These are phyloP conservation scores for Conops quadrifasciatus DNA, from an alignment of 2,888 invertebrate genomes.

Conservation along the genomic window DNA sequence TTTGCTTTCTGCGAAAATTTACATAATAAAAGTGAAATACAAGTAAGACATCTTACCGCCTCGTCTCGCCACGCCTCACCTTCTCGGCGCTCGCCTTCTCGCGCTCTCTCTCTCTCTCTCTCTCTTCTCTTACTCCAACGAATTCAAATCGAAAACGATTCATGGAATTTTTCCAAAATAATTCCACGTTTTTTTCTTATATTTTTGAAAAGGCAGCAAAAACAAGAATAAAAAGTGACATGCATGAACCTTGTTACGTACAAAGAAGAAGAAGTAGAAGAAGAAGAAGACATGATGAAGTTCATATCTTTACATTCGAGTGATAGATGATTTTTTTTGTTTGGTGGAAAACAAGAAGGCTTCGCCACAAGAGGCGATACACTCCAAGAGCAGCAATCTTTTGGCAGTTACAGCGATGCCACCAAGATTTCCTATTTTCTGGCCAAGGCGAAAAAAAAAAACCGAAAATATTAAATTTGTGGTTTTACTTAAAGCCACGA, in stretches of 20 bases:
- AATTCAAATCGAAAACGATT: conserved; percentile 17
- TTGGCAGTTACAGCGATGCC: conserved; percentile 4
- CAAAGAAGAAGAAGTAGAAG: too few relatives aligned
- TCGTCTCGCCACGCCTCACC: not conserved
- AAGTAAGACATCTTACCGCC: not conserved
- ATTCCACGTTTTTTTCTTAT: conserved; percentile 19
- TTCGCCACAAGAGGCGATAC: conserved; percentile 11
- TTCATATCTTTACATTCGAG: conserved; percentile 18
- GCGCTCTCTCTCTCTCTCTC: not conserved
- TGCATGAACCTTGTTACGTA: conserved; percentile 13
- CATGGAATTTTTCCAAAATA: conserved; percentile 35
- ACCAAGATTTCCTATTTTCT: not conserved
- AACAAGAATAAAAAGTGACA: conserved; percentile 3
- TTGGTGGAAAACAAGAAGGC: not conserved
- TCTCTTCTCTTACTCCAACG: not conserved
- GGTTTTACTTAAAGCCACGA: conserved; percentile 4
- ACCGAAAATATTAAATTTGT: conserved; percentile 1
- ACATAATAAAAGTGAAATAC: conserved; percentile 30
- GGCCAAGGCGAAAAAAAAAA: not conserved
- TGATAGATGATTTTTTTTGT: conserved; percentile 2
- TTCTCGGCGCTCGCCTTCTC: not conserved
- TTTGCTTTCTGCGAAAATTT: conserved; percentile 25
- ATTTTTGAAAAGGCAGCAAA: not conserved
- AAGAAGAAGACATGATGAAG: conserved; percentile 3
- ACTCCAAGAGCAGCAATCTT: conserved; percentile 11